Evolutionary conservation across 2,113 vertebrate genomes (phyloP).

Genomic region (Rhinichthys klamathensis): DNA sequence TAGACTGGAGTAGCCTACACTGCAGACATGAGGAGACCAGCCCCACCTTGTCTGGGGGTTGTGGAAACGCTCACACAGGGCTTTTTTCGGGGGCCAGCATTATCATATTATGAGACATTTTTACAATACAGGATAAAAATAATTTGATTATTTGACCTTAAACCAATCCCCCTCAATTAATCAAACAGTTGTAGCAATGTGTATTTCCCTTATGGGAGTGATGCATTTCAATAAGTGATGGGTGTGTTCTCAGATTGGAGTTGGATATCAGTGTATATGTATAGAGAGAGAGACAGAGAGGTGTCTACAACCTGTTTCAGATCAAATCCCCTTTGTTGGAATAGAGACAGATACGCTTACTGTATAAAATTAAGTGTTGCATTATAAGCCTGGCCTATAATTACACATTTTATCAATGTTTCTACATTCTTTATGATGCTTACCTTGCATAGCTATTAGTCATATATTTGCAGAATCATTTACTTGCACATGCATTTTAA

Average conservation of each 20-base stretch:
- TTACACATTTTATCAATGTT: not conserved
- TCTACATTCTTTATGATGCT: not conserved
- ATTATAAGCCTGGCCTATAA: not conserved
- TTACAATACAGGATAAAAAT: not conserved
- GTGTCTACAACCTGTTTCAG: too few species aligned
- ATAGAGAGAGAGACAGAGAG: not conserved
- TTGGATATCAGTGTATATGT: too few species aligned
- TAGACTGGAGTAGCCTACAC: constrained; percentile 26
- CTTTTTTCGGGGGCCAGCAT: not conserved
- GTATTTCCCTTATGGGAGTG: not conserved
- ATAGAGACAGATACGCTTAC: not conserved
- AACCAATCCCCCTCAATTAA: not conserved
- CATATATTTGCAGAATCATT: not conserved
- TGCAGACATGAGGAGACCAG: constrained; percentile 42
- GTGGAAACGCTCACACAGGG: not conserved
- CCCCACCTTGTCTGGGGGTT: constrained; percentile 53
- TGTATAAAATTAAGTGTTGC: not conserved
- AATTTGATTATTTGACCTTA: not conserved
- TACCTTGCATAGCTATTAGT: not conserved
- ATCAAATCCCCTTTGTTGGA: too few species aligned
- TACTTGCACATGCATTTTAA: constrained; percentile 8
- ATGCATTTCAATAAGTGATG: not conserved
- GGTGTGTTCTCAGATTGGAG: not conserved
- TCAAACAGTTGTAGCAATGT: not conserved
- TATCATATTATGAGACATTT: not conserved